Base-by-base conservation (phyloP, 1,140 invertebrate genomes). In the Chelonus insularis region DNA sequence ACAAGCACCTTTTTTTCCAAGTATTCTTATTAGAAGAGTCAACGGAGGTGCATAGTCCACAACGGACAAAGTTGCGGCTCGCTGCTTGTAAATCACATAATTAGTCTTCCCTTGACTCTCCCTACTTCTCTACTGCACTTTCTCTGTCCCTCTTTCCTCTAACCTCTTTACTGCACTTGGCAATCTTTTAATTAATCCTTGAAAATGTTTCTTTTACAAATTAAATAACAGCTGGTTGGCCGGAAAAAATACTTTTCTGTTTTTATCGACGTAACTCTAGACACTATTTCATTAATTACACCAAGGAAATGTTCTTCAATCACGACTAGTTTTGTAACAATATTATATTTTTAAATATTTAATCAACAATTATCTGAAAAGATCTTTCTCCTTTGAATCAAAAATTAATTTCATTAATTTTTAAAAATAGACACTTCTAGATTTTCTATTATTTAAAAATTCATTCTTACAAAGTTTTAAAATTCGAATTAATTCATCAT, bases 81-180 rank as follows among this genome's bases (percentile, higher is more conserved):
- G 48, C 39, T 61, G 51, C 51, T 55, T 23, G 25, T 61, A 61
- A 61, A 61, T 61, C 59, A 61, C 51, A 29, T 61, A 61, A 61
- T 61, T 61, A 61, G 59, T 55, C 43, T 57, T 36, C 41, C 43
- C 43, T 20, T 48, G 56, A 56, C 14, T 56, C 20, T 1, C 29
- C 16, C 9, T 16, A 18, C 20, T 43, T 21, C 25, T 32, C 20
- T 34, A 37, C 37, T 61, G 20, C 11, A 18, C 12, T 34, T 16
- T 20, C 21, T 57, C 16, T 57, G 12, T 23, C 39, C 29, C 20
- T 9, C 37, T 55, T 45, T 18, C 47, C 45, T 32, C 18, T 25
- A 29, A 18, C 25, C 25, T 21, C 20, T 20, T 21, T 37, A 37
- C 37, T 61, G 21, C 9, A 14, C 11, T 11, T 54, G 14, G 5